Evolutionary conservation across 1,140 invertebrate genomes (phyloP), one percentile per base, ranked within the genome.

Genomic region (Philotrypesis tridentata): DNA sequence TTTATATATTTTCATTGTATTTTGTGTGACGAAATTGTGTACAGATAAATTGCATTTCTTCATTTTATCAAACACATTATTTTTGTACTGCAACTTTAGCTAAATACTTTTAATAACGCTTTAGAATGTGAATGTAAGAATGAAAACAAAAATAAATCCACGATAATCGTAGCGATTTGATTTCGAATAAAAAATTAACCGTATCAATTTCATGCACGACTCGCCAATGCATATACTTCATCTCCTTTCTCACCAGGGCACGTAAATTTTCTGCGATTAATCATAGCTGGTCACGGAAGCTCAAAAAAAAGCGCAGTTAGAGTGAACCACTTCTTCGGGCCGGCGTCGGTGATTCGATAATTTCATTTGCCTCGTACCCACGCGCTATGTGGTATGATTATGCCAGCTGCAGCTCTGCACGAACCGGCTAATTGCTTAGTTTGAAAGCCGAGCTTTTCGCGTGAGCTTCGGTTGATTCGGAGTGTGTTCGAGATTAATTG

Each of bases 231-330:
- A 55, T 55, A 31, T 29, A n/a, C n/a, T 63, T 63, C 25, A 5
- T 8, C 1, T 60, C 31, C 55, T 31, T 75, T 37, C n/a, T 60
- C 3, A 21, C 55, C 0, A 7, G 12, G 21, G 3, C 12, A 61
- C 33, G 48, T 75, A 27, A 67, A 33, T 3, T 40, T 76, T 76
- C 74, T 2, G 33, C 48, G 60, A 67, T 76, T 67, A 67, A 76
- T 76, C 29, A n/a, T 9, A 33, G 40, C 23, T 29, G 74, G 33
- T 76, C 61, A 43, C 60, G 31, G 61, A 43, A 37, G 33, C 31
- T 29, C 33, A 67, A 76, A 76, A n/a, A 37, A 65, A 43, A 27
- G 21, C 6, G 17, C 29, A 21, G 8, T 14, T 29, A 21, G 17
- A 9, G 33, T 12, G 0, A 73, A 17, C 27, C 43, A 25, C 2